Conservation (phyloP, 2,888 invertebrate species). For the Nomada goodeniana region DNA sequence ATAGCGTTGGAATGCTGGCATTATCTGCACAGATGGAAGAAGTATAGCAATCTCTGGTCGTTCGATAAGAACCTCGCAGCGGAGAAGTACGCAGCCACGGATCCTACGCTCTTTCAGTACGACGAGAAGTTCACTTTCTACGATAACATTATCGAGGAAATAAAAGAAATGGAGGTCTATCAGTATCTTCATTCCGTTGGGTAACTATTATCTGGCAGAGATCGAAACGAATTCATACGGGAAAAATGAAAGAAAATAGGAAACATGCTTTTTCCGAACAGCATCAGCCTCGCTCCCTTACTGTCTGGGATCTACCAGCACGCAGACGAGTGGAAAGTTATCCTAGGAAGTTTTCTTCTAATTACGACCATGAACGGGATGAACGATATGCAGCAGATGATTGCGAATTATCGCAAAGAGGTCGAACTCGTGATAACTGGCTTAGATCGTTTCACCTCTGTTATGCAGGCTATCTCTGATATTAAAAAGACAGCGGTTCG, state of each 20-base stretch:
- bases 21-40: constrained; percentile 89
- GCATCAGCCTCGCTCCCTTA: constrained; percentile 90
- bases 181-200: constrained; percentile 89
- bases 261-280: constrained; percentile 33
- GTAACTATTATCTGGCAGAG: constrained; percentile 55
- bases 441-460: constrained; percentile 92
- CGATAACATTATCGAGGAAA: constrained; percentile 89
- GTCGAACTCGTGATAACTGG: constrained; percentile 92
- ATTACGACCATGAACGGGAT: constrained; percentile 89
- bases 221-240: background rate
- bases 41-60: constrained; percentile 91
- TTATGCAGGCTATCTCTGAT: constrained; percentile 92
- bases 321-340: constrained; percentile 92
- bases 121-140: constrained; percentile 95
- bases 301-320: constrained; percentile 89
- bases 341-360: constrained; percentile 89
- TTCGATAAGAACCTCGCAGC: constrained; percentile 90
- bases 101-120: constrained; percentile 88
- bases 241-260: background rate
- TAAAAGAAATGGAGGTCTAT: constrained; percentile 86
- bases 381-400: constrained; percentile 88
- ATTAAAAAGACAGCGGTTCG: constrained; percentile 91
- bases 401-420: constrained; percentile 88
- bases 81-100: constrained; percentile 90
- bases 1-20: constrained; percentile 88